These are phyloP conservation scores for Capitella teleta DNA, from an alignment of 1,140 invertebrate genomes.

Conservation along the genomic window DNA sequence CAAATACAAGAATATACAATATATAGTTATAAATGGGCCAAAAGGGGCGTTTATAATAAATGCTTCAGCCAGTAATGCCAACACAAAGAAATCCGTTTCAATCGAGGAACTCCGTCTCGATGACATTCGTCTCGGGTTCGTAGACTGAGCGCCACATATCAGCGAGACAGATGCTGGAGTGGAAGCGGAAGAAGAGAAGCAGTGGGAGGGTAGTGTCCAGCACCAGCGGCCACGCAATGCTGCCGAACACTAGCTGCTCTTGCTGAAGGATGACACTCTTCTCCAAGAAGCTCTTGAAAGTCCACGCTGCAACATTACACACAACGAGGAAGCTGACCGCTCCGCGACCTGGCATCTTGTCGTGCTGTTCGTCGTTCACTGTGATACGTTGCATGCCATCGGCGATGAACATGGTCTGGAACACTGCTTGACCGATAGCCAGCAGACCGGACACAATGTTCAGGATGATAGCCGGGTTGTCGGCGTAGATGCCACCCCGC, in stretches of 20 bases:
- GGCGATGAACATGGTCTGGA: slow-evolving; percentile 7
- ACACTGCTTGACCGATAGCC: neutral
- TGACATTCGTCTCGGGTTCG: neutral
- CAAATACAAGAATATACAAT: no score
- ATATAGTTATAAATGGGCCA: no score
- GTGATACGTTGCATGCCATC: slow-evolving; percentile 6
- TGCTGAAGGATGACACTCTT: slow-evolving; percentile 3
- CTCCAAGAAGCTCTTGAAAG: slow-evolving; percentile 7
- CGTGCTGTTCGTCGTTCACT: neutral
- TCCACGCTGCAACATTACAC: slow-evolving; percentile 8
- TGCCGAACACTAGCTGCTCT: slow-evolving; percentile 4
- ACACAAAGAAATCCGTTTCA: no score
- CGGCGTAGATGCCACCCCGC: no score
- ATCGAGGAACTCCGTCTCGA: no score
- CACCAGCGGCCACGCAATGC: slow-evolving; percentile 7
- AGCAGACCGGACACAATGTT: no score
- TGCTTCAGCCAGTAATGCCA: no score
- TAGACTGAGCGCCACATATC: slow-evolving; percentile 9
- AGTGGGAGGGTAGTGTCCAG: slow-evolving; percentile 11
- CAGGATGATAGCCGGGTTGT: no score
- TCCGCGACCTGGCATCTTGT: slow-evolving; percentile 7
- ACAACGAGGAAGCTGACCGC: slow-evolving; percentile 8
- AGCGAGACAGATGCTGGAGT: slow-evolving; percentile 13
- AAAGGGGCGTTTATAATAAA: no score
- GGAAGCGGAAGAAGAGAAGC: slow-evolving; percentile 13